Evolutionary conservation across 2,888 invertebrate genomes (phyloP).

Genomic region (Gibbula magus): DNA sequence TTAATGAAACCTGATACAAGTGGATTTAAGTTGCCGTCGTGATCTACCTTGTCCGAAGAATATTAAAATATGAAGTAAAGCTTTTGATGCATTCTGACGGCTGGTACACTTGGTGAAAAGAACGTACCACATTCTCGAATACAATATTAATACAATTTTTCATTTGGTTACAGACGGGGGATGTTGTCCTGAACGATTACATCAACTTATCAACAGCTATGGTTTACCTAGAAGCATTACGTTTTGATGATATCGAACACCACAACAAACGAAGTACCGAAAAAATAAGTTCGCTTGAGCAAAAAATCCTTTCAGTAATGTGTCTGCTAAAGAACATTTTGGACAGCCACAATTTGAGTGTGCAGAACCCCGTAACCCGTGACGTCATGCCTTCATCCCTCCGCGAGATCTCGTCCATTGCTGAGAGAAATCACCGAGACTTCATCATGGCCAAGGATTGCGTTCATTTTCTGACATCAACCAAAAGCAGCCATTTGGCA

Average conservation of each 20-base stretch:
- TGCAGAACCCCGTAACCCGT: constrained; percentile 7
- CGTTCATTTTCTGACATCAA: neutral
- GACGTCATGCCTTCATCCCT: neutral
- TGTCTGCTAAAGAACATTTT: neutral
- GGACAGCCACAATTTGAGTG: neutral
- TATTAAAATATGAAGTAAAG: too few species aligned
- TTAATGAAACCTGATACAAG: too few species aligned
- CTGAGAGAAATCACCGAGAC: neutral
- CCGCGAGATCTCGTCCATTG: neutral
- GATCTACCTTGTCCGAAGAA: too few species aligned
- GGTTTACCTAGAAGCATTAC: neutral
- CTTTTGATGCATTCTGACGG: too few species aligned
- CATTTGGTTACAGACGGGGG: neutral
- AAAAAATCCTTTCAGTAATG: neutral
- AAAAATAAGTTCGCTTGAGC: neutral
- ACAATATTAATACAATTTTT: neutral
- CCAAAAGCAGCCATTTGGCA: neutral
- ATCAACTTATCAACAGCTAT: neutral
- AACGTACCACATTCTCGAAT: too few species aligned
- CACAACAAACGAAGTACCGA: too few species aligned
- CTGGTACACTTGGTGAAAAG: too few species aligned
- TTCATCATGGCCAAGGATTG: neutral
- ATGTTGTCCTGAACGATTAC: neutral
- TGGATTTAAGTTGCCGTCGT: too few species aligned
- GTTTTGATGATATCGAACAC: neutral